Percentiles rank a stretch among this genome's conserved stretches.
Evolutionary conservation across 2,113 vertebrate species (phyloP).

Genomic region (Mus pahari): DNA sequence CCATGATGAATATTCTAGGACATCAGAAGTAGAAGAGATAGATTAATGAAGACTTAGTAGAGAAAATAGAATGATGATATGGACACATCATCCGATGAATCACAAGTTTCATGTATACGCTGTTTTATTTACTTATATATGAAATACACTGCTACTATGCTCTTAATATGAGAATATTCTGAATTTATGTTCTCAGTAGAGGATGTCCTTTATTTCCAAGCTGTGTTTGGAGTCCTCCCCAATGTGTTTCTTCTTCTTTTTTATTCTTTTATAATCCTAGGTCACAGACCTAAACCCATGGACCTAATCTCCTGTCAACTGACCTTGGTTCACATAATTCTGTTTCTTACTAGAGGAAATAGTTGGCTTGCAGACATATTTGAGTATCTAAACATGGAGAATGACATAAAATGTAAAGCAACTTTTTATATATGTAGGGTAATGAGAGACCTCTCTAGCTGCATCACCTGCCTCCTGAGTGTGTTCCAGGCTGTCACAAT

Average conservation of each 20-base stretch:
- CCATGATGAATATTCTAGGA: not conserved
- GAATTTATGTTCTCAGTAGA: not conserved
- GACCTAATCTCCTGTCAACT: not conserved
- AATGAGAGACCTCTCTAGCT: not conserved
- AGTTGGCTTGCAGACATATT: not conserved
- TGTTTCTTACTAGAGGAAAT: not conserved
- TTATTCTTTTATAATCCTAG: not conserved
- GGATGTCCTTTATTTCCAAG: not conserved
- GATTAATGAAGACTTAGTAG: not conserved
- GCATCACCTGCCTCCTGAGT: not conserved
- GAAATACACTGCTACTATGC: not conserved
- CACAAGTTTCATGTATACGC: not conserved
- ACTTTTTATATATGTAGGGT: not conserved
- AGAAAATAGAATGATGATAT: not conserved
- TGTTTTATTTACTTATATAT: not conserved
- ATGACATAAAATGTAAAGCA: not conserved
- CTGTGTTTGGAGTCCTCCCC: not conserved
- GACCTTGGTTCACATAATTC: not conserved
- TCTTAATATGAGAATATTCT: not conserved
- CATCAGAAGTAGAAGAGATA: not conserved
- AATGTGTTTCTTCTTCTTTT: not conserved
- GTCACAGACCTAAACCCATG: not conserved
- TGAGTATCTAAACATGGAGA: not conserved
- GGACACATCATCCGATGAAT: not conserved
- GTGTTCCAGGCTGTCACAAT: not conserved